Base-by-base conservation (phyloP, 30 jellyfish, hydroid and myxozoan species). In the Nemopilema nomurai region DNA sequence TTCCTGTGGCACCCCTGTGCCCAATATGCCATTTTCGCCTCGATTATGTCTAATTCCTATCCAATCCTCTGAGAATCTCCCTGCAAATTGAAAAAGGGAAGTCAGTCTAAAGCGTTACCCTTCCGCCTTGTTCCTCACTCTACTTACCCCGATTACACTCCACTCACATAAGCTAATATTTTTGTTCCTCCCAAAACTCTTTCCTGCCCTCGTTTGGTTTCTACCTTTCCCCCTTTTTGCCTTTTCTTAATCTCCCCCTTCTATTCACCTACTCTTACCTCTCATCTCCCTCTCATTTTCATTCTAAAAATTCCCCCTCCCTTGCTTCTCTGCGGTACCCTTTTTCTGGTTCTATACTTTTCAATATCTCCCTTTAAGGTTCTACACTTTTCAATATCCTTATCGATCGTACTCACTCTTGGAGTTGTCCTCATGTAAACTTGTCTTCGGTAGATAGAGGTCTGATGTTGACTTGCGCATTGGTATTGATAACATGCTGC, bases 61-160 rank as follows among this genome's bases (percentile, higher is more conserved):
- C 75, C 53, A 13, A 4, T 76, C 86, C 51, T 76, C 86, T 28
- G 86, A 76, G 18, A 27, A 76, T 20, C 86, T 51, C 8, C 86
- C 86, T 76, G 53, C 21, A 49, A 32, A 29, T 41, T 13, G 57
- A 41, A 41, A 3, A 6, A 41, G 6, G 13, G 57, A 13, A 3
- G 6, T 41, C 6, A 13, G 57, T 41, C 57, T 3, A 41, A 41
- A 41, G 57, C 13, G 13, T 3, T 41, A 41, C 57, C 57, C 57
- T n/a, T n/a, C n/a, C n/a, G n/a, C n/a, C n/a, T n/a, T n/a, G n/a
- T n/a, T n/a, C n/a, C n/a, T n/a, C n/a, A n/a, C n/a, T n/a, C n/a
- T n/a, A n/a, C n/a, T n/a, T n/a, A n/a, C n/a, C n/a, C n/a, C n/a
- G n/a, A n/a, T n/a, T n/a, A n/a, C n/a, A n/a, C n/a, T n/a, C n/a